A percentile compares a stretch with the other conserved stretches of the same genome.
phyloP scores from a whole-genome alignment of 2,888 invertebrate genomes.

The Tetropium fuscum region DNA sequence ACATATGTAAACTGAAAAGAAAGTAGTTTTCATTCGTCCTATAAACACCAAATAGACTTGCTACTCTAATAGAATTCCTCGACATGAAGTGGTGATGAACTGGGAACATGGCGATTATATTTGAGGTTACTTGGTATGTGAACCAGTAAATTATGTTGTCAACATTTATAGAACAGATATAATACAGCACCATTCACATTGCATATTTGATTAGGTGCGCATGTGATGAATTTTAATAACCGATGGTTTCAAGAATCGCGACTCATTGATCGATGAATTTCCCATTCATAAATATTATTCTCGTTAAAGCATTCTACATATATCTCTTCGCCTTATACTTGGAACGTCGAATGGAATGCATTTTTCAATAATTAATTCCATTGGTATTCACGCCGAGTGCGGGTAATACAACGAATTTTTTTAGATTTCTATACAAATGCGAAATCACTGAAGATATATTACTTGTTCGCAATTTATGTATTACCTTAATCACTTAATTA shows the following conservation, averaged over 20 bases:
- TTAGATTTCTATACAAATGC: not conserved
- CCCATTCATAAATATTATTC: constrained; percentile 40
- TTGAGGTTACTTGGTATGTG: constrained; percentile 52
- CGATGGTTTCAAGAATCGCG: constrained; percentile 44
- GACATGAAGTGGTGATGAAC: constrained; percentile 33
- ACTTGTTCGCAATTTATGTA: not conserved
- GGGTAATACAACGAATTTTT: not conserved
- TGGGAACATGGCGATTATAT: constrained; percentile 45
- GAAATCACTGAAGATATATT: too few species aligned
- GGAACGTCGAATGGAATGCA: constrained; percentile 22
- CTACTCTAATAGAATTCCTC: constrained; percentile 37
- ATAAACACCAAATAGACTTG: constrained; percentile 15
- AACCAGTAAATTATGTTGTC: constrained; percentile 52
- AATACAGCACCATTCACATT: constrained; percentile 47
- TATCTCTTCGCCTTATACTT: constrained; percentile 18
- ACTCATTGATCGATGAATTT: constrained; percentile 44
- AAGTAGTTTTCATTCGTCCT: not conserved
- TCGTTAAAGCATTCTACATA: constrained; percentile 30
- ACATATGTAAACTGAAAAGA: not conserved
- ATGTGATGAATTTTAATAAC: constrained; percentile 51
- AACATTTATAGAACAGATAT: constrained; percentile 54
- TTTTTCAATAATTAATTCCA: constrained; percentile 7
- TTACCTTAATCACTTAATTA: too few species aligned
- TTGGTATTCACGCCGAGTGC: not conserved
- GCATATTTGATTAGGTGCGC: constrained; percentile 50